phyloP scores from a whole-genome alignment of 2,888 invertebrate species.

The Diarsia mendica region DNA sequence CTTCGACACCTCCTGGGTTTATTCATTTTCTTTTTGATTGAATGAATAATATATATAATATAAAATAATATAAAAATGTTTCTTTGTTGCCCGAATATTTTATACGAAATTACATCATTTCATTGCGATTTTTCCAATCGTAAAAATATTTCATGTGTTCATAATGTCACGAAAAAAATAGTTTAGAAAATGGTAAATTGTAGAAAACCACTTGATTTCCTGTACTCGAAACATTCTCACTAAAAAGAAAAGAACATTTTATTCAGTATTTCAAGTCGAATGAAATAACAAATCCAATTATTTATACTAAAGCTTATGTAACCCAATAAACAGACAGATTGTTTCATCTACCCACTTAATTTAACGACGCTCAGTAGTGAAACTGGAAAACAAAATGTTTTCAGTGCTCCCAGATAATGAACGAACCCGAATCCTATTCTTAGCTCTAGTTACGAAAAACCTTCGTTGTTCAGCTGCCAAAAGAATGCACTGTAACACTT shows the following conservation, averaged over 20 bases:
- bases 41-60: too few relatives aligned
- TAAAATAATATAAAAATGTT: neutral
- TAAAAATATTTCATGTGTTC: neutral
- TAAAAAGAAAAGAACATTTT: neutral
- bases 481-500: slow-evolving; percentile 54
- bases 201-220: neutral
- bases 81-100: neutral
- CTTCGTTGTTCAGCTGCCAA: slow-evolving; percentile 30
- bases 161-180: neutral
- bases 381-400: neutral
- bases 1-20: neutral
- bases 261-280: neutral
- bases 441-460: slow-evolving; percentile 2
- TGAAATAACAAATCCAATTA: neutral
- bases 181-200: neutral
- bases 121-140: neutral
- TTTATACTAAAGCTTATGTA: neutral
- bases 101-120: neutral
- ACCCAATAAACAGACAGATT: slow-evolving; percentile 6
- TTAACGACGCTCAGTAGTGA: neutral
- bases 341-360: slow-evolving; percentile 11
- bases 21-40: neutral
- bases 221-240: neutral
- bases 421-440: slow-evolving; percentile 14
- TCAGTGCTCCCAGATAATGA: slow-evolving; percentile 2